phyloP scores from a whole-genome alignment of 2,888 invertebrate species.

The Coelopa pilipes region DNA sequence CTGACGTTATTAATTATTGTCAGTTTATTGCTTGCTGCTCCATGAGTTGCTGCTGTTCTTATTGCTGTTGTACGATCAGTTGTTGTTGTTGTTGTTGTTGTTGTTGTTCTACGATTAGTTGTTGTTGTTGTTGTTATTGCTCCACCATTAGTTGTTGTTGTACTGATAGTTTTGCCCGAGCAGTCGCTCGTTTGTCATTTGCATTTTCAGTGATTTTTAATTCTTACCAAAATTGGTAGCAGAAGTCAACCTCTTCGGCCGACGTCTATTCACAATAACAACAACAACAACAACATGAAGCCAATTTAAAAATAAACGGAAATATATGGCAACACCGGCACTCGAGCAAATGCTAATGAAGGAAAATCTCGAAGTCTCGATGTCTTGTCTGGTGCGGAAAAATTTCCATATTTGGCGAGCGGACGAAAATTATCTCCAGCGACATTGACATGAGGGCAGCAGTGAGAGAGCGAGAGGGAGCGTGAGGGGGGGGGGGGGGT shows the following conservation, averaged over 20 bases:
- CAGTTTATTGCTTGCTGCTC: not conserved
- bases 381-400: not conserved
- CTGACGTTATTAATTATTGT: slow-evolving; percentile 56
- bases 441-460: not conserved
- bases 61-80: slow-evolving; percentile 41
- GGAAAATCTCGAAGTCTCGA: too few species aligned
- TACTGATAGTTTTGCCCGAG: slow-evolving; percentile 1
- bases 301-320: not conserved
- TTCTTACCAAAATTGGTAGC: slow-evolving; percentile 26
- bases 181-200: not conserved
- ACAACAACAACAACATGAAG: too few species aligned
- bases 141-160: too few species aligned
- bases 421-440: not conserved
- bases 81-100: slow-evolving; percentile 44
- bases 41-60: not conserved
- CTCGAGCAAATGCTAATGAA: too few species aligned
- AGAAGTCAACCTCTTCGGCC: slow-evolving; percentile 8
- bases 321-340: slow-evolving; percentile 33
- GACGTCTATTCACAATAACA: not conserved
- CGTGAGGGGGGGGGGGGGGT: not conserved
- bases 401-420: slow-evolving; percentile 26
- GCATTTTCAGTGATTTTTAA: slow-evolving; percentile 3
- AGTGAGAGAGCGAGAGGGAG: not conserved
- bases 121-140: not conserved
- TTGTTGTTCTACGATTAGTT: not conserved